Percentiles rank a stretch among this genome's conserved stretches.
Conservation (phyloP, 2,888 invertebrate species). For the Coleophora flavipennella region DNA sequence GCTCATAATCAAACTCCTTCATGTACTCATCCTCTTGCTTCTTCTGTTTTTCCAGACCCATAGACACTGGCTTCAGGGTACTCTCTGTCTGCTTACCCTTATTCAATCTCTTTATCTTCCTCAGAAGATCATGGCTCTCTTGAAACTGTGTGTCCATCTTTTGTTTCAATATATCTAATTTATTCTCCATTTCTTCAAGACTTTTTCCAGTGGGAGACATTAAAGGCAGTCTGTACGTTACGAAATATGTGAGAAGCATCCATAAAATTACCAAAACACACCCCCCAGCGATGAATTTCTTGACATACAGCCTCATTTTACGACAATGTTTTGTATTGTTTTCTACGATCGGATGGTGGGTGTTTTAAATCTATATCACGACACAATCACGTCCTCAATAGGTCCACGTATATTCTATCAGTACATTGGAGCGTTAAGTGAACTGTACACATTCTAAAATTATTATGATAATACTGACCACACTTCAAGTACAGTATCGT, state of each 20-base stretch:
- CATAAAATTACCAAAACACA: slow-evolving; percentile 35
- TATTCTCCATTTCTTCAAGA: slow-evolving; percentile 31
- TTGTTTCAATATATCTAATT: slow-evolving; percentile 33
- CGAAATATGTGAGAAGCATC: slow-evolving; percentile 40
- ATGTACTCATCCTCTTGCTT: slow-evolving; percentile 1
- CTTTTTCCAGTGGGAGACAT: slow-evolving; percentile 15
- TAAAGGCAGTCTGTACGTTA: slow-evolving; percentile 33
- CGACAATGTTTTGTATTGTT: slow-evolving; percentile 4
- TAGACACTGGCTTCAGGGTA: too few species aligned
- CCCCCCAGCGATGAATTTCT: slow-evolving; percentile 34
- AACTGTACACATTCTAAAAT: slow-evolving; percentile 20
- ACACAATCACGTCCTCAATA: slow-evolving; percentile 12
- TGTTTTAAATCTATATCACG: too few species aligned
- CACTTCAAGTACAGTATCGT: not conserved
- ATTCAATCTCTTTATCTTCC: slow-evolving; percentile 31
- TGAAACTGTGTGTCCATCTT: slow-evolving; percentile 34
- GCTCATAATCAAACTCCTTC: slow-evolving; percentile 11
- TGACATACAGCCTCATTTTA: slow-evolving; percentile 56
- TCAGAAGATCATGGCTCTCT: slow-evolving; percentile 39
- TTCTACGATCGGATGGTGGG: too few species aligned
- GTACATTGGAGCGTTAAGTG: slow-evolving; percentile 12
- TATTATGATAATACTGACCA: slow-evolving; percentile 1
- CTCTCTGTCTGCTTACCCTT: slow-evolving; percentile 19
- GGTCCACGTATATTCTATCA: slow-evolving; percentile 16
- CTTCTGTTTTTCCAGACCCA: too few species aligned